Conservation (phyloP, 2,888 invertebrate species). For the Acrobasis repandana region DNA sequence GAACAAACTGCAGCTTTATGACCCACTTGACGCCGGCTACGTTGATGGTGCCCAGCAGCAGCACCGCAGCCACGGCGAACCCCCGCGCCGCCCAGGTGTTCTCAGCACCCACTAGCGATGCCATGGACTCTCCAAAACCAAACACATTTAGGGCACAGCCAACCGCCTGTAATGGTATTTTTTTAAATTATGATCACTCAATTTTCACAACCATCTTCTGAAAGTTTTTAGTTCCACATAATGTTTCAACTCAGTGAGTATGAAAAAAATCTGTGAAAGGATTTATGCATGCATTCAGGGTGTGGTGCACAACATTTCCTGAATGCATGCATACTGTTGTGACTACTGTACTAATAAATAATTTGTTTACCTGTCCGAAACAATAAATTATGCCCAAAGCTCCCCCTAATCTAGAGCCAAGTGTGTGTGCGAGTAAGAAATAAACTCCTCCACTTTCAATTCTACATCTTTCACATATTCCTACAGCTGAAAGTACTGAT, state of each 20-base stretch:
- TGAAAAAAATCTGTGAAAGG: no score
- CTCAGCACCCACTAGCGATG: conserved; percentile 89
- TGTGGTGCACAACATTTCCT: background rate
- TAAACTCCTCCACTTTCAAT: conserved; percentile 99
- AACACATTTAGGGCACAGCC: conserved; percentile 98
- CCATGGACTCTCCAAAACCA: conserved; percentile 98
- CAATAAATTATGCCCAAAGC: conserved; percentile 96
- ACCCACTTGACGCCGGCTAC: conserved; percentile 99
- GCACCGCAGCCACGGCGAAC: conserved; percentile 93
- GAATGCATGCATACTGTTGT: conserved; percentile 43
- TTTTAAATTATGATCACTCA: conserved; percentile 10
- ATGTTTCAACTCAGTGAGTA: no score
- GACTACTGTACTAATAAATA: conserved; percentile 7
- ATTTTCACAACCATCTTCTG: no score
- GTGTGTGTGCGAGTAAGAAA: conserved; percentile 95
- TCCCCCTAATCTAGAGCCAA: conserved; percentile 96
- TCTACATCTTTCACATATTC: conserved; percentile 96
- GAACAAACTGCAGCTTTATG: conserved; percentile 95
- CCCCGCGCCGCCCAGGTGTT: conserved; percentile 92
- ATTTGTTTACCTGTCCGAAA: conserved; percentile 91
- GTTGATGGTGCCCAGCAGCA: conserved; percentile 94
- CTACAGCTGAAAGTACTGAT: conserved; percentile 96
- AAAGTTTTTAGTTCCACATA: no score
- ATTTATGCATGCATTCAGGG: no score
- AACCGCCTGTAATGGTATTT: conserved; percentile 87